These are phyloP conservation scores for Meta bourneti DNA, from an alignment of 2,888 invertebrate genomes.

Conservation along the genomic window DNA sequence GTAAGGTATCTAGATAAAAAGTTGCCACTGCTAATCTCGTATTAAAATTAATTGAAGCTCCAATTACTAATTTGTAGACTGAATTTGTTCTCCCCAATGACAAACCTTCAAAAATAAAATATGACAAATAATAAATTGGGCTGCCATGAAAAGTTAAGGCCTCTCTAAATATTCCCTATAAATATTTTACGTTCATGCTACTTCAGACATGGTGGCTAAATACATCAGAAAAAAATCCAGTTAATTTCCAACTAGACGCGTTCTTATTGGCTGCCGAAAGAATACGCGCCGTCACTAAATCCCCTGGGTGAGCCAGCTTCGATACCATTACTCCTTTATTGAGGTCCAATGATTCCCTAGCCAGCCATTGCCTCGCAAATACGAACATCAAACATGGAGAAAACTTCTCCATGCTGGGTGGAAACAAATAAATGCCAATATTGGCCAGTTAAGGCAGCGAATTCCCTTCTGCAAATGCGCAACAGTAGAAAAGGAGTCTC, in stretches of 20 bases:
- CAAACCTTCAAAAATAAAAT: too few relatives aligned
- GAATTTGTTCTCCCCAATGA: too few relatives aligned
- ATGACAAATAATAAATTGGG: neutral
- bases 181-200: neutral
- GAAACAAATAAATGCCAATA: neutral
- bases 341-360: slow-evolving; percentile 36
- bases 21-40: too few relatives aligned
- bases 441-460: slow-evolving; percentile 3
- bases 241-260: neutral
- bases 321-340: slow-evolving; percentile 20
- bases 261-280: neutral
- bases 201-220: neutral
- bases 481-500: neutral
- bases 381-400: slow-evolving; percentile 41
- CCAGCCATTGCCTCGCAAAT: slow-evolving; percentile 23
- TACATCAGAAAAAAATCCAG: neutral
- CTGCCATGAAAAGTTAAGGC: neutral
- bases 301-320: neutral
- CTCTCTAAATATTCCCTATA: neutral
- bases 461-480: neutral
- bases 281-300: neutral
- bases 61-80: too few relatives aligned
- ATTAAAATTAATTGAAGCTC: too few relatives aligned
- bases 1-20: too few relatives aligned
- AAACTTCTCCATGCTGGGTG: neutral